Conservation (phyloP, 1,140 invertebrate species). For the Reticulitermes speratus region DNA sequence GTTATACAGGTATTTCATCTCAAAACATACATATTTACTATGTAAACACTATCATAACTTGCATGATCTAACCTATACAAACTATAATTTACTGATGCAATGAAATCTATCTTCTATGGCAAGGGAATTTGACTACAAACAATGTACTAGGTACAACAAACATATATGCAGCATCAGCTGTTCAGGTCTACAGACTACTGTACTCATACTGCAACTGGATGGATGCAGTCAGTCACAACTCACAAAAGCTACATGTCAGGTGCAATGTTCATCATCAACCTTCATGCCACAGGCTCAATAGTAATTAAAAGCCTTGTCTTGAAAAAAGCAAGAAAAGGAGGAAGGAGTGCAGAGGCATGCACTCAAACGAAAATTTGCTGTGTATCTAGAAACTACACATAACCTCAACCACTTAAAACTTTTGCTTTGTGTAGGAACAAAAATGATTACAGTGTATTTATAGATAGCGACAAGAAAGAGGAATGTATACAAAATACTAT, state of each 20-base stretch:
- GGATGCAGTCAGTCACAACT: not conserved
- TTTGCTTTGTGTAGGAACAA: not conserved
- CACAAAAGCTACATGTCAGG: not conserved
- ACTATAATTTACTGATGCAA: too few species aligned
- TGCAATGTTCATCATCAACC: not conserved
- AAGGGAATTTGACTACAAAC: not conserved
- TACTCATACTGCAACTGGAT: not conserved
- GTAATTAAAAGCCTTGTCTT: not conserved
- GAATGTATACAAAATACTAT: not conserved
- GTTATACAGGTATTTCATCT: too few species aligned
- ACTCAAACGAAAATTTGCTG: not conserved
- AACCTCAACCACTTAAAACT: not conserved
- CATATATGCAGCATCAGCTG: slow-evolving; percentile 10
- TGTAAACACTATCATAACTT: too few species aligned
- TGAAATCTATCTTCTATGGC: not conserved
- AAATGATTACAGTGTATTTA: not conserved
- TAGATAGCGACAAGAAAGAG: not conserved
- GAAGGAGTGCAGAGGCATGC: not conserved
- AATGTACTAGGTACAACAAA: not conserved
- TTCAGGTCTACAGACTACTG: not conserved
- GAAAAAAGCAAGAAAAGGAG: not conserved
- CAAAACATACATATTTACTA: too few species aligned
- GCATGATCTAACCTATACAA: too few species aligned
- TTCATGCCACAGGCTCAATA: not conserved
- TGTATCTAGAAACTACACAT: not conserved